phyloP scores from a whole-genome alignment of 2,113 vertebrate genomes.

The Percina caprodes region DNA sequence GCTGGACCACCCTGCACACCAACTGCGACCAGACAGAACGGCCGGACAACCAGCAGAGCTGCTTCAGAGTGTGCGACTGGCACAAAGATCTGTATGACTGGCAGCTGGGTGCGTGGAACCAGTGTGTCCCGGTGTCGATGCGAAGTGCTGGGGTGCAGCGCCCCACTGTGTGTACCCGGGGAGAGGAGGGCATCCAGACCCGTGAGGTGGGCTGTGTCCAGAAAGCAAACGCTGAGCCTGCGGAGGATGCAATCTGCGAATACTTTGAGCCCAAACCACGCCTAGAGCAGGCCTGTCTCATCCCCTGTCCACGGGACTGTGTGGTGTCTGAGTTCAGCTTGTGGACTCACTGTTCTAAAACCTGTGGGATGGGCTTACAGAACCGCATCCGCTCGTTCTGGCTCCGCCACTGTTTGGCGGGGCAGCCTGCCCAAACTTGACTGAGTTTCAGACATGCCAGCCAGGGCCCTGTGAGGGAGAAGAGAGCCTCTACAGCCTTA shows the following conservation, averaged over 20 bases:
- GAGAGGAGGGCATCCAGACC: constrained; percentile 95
- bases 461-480: constrained; percentile 82
- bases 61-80: constrained; percentile 96
- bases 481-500: constrained; percentile 90
- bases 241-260: constrained; percentile 94
- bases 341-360: constrained; percentile 95
- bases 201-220: constrained; percentile 91
- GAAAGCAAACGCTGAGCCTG: constrained; percentile 83
- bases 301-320: constrained; percentile 94
- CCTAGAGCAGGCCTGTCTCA: constrained; percentile 95
- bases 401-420: constrained; percentile 92
- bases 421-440: constrained; percentile 92
- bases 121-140: constrained; percentile 89
- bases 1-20: constrained; percentile 95
- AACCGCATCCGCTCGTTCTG: constrained; percentile 89
- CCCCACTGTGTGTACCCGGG: constrained; percentile 87
- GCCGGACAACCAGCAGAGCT: constrained; percentile 93
- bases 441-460: constrained; percentile 92
- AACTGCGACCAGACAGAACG: constrained; percentile 90
- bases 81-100: constrained; percentile 96
- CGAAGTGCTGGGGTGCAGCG: constrained; percentile 75
- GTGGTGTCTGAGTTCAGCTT: constrained; percentile 89
- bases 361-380: constrained; percentile 91
- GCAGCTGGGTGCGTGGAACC: constrained; percentile 93
- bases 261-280: constrained; percentile 97